A percentile compares a stretch with the other conserved stretches of the same genome.
Evolutionary conservation across 2,797 vertebrate genomes (phyloP).

Genomic region (Coracias cyanogaster): DNA sequence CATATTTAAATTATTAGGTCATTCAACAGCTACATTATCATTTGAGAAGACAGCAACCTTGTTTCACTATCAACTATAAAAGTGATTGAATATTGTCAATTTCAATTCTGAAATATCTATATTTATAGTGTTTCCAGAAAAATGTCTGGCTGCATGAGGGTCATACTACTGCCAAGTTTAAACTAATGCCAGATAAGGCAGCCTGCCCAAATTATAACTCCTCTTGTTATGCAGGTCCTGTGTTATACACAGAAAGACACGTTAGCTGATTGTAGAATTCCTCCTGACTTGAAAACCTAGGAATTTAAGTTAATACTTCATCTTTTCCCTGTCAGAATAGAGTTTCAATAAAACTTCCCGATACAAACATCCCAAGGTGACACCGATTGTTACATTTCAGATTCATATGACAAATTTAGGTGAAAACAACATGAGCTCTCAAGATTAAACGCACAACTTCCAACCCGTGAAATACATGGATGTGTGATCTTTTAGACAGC

Average conservation of each 20-base stretch:
- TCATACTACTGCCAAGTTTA: not conserved
- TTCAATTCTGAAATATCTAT: constrained; percentile 2
- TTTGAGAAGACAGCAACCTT: not conserved
- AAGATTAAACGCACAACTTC: not conserved
- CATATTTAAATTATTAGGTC: constrained; percentile 6
- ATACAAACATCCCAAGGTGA: constrained; percentile 37
- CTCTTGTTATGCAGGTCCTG: not conserved
- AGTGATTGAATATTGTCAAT: constrained; percentile 22
- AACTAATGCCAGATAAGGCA: not conserved
- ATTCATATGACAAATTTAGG: constrained; percentile 57
- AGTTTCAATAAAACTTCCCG: constrained; percentile 8
- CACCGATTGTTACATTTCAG: constrained; percentile 37
- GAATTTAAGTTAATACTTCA: not conserved
- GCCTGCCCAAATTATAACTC: not conserved
- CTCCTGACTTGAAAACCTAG: not conserved
- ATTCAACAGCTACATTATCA: not conserved
- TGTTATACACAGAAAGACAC: not conserved
- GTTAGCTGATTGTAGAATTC: not conserved
- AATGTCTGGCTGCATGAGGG: not conserved
- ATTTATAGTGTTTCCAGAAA: constrained; percentile 8
- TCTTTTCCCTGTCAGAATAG: not conserved
- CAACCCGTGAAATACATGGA: constrained; percentile 34
- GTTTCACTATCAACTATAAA: constrained; percentile 12
- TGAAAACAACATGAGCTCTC: constrained; percentile 45
- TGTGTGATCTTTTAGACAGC: constrained; percentile 52